These are phyloP conservation scores for Phyllotreta striolata DNA, from an alignment of 2,888 invertebrate species.

Conservation along the genomic window DNA sequence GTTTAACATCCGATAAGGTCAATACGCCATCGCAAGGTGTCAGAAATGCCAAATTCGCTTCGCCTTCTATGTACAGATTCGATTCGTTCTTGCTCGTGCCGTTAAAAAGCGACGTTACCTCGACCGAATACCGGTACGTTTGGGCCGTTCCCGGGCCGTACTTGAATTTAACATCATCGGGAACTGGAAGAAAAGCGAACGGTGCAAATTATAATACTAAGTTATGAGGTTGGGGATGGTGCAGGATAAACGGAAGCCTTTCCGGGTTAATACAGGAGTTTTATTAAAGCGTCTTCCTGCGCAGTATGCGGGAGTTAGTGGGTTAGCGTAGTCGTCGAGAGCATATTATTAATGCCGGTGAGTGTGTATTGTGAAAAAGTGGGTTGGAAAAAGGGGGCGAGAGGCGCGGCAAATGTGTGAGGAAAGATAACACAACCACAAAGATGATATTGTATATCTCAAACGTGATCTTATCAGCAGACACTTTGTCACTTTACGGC, in stretches of 20 bases:
- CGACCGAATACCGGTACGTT: slow-evolving; percentile 75
- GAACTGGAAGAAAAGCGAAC: slow-evolving; percentile 53
- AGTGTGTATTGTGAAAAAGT: slow-evolving; percentile 32
- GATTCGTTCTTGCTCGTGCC: slow-evolving; percentile 78
- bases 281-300: not conserved
- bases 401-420: slow-evolving; percentile 38
- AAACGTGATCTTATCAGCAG: slow-evolving; percentile 43
- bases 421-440: slow-evolving; percentile 45
- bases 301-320: slow-evolving; percentile 8
- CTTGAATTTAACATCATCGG: slow-evolving; percentile 67
- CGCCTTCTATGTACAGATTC: slow-evolving; percentile 69
- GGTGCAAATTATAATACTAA: not conserved
- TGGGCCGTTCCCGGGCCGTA: slow-evolving; percentile 69
- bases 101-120: slow-evolving; percentile 73
- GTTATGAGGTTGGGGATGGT: not conserved
- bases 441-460: slow-evolving; percentile 44
- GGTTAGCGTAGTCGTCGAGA: slow-evolving; percentile 23
- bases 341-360: slow-evolving; percentile 32
- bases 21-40: slow-evolving; percentile 78
- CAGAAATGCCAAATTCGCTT: slow-evolving; percentile 70
- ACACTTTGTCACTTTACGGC: slow-evolving; percentile 44
- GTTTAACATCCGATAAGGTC: slow-evolving; percentile 67
- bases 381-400: slow-evolving; percentile 27
- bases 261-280: slow-evolving; percentile 7
- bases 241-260: not conserved